Conservation (phyloP, 2,888 invertebrate species). For the Diplazon laetatorius region DNA sequence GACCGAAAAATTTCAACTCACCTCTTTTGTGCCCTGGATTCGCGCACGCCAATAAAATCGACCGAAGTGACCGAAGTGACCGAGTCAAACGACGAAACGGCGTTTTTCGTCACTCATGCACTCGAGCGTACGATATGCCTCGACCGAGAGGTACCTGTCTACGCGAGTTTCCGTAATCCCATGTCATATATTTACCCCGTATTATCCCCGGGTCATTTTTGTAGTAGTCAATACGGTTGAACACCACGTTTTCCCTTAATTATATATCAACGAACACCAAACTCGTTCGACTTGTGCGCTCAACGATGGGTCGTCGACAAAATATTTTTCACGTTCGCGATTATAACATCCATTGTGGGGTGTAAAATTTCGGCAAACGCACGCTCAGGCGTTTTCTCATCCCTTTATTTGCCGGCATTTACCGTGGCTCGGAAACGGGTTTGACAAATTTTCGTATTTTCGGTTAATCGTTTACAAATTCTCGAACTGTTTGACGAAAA, state of each 20-base stretch:
- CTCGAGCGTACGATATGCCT: neutral
- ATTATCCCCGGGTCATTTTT: neutral
- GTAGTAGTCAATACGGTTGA: neutral
- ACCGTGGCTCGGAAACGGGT: neutral
- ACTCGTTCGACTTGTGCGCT: too few species aligned
- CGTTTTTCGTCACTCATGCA: too few species aligned
- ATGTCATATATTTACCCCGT: neutral
- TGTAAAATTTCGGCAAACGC: neutral
- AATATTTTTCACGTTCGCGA: slow-evolving; percentile 19
- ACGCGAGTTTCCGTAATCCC: too few species aligned
- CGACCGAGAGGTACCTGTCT: too few species aligned
- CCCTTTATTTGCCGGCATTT: slow-evolving; percentile 4
- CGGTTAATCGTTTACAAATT: neutral
- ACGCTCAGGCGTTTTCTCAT: neutral
- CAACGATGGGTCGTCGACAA: neutral
- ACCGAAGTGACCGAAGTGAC: too few species aligned
- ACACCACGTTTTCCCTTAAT: slow-evolving; percentile 14
- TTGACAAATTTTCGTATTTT: neutral
- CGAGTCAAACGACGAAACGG: too few species aligned
- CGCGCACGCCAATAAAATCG: too few species aligned
- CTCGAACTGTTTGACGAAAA: neutral
- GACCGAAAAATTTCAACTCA: neutral
- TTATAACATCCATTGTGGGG: neutral
- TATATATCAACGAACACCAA: neutral
- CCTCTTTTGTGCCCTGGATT: neutral